Conservation (phyloP, 1,140 invertebrate species). For the Cyphomyrmex costatus region DNA sequence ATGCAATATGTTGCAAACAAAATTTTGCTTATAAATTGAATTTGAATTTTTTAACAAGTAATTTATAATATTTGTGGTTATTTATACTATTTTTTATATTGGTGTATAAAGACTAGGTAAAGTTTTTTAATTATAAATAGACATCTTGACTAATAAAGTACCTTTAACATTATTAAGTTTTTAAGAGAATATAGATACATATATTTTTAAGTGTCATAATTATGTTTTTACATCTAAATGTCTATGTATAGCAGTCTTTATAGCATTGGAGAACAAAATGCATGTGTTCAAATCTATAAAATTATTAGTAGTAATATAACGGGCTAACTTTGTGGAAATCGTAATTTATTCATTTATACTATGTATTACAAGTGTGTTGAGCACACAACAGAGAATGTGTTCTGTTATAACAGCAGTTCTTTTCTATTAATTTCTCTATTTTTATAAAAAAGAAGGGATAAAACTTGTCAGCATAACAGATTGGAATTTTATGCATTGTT, state of each 20-base stretch:
- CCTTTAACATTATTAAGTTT: background rate
- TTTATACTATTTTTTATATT: background rate
- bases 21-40: background rate
- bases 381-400: constrained; percentile 47
- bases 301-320: constrained; percentile 11
- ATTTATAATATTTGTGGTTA: background rate
- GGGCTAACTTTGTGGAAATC: constrained; percentile 36
- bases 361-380: constrained; percentile 64
- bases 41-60: background rate
- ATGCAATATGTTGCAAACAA: background rate
- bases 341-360: constrained; percentile 63
- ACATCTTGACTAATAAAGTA: background rate
- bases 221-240: background rate
- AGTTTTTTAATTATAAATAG: background rate
- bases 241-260: background rate
- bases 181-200: background rate
- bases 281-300: background rate
- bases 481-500: constrained; percentile 48
- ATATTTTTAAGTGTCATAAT: background rate
- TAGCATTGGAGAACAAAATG: background rate
- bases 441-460: constrained; percentile 29
- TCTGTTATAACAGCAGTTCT: constrained; percentile 48
- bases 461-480: constrained; percentile 28
- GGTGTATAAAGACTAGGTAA: background rate
- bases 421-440: constrained; percentile 49